These are phyloP conservation scores for Spheniscus mendiculus DNA, from an alignment of 2,113 vertebrate genomes.

Conservation along the genomic window DNA sequence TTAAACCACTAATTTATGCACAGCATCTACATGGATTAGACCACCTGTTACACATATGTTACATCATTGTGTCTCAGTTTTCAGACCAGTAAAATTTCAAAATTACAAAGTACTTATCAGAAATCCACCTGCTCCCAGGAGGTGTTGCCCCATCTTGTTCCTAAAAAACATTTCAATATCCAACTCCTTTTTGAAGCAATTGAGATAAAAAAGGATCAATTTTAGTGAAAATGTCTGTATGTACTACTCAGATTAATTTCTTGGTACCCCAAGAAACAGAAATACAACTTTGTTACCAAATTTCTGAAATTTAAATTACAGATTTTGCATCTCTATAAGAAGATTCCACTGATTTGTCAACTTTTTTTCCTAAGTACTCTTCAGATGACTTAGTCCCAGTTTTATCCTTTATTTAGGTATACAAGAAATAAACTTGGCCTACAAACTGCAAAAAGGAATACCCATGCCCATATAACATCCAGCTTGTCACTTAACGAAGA, in stretches of 20 bases:
- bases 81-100: not conserved
- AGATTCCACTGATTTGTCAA: not conserved
- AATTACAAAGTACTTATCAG: not conserved
- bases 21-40: slow-evolving; percentile 8
- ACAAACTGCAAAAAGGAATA: not conserved
- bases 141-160: not conserved
- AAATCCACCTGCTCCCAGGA: not conserved
- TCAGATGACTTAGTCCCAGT: not conserved
- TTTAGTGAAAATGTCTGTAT: not conserved
- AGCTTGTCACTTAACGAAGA: not conserved
- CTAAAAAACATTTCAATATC: not conserved
- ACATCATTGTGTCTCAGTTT: not conserved
- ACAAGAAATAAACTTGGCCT: not conserved
- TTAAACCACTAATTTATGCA: slow-evolving; percentile 43
- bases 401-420: not conserved
- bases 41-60: slow-evolving; percentile 49
- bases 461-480: not conserved
- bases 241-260: not conserved
- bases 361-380: not conserved
- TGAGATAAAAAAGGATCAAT: not conserved
- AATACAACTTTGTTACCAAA: not conserved
- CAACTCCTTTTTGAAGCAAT: not conserved
- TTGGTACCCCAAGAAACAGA: not conserved
- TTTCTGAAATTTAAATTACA: not conserved
- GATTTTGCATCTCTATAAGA: not conserved